Evolutionary conservation across 2,113 vertebrate genomes (phyloP).

Genomic region (Eulacestoma nigropectus): DNA sequence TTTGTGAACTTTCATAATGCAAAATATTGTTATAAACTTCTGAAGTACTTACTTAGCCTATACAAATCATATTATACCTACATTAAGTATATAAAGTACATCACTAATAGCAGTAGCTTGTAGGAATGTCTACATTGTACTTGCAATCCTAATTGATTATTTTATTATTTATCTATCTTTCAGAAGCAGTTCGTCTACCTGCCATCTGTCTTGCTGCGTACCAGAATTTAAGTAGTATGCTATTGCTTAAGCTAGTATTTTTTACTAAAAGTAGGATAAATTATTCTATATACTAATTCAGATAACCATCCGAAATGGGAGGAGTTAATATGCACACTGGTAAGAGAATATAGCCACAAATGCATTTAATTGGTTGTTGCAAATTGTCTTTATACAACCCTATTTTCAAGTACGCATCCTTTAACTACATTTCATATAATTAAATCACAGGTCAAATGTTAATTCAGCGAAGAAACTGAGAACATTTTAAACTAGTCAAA

Average conservation of each 20-base stretch:
- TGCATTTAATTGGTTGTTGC: background rate
- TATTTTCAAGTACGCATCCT: background rate
- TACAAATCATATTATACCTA: background rate
- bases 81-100: background rate
- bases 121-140: background rate
- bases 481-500: background rate
- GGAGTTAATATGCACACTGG: background rate
- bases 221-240: background rate
- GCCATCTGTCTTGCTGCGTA: background rate
- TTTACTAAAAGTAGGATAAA: background rate
- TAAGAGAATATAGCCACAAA: background rate
- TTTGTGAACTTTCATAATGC: background rate
- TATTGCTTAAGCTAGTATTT: background rate
- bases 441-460: background rate
- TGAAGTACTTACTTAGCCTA: background rate
- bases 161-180: background rate
- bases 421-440: background rate
- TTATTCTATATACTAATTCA: background rate
- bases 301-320: background rate
- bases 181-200: background rate
- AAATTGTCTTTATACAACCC: background rate
- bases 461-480: background rate
- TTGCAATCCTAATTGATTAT: background rate
- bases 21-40: background rate
- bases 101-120: background rate